These are phyloP conservation scores for Camponotus pennsylvanicus DNA, from an alignment of 1,140 invertebrate species.

Conservation along the genomic window DNA sequence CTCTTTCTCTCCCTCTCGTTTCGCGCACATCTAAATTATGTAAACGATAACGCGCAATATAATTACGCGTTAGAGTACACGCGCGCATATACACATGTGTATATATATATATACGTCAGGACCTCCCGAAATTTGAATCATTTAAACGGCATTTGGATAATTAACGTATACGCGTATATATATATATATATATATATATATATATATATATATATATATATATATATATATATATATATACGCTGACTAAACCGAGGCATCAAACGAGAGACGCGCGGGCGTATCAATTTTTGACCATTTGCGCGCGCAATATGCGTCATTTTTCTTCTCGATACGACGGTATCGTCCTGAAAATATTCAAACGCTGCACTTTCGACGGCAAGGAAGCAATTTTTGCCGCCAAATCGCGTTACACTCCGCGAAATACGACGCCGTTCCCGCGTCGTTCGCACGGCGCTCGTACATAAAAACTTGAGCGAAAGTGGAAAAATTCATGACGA, in stretches of 20 bases:
- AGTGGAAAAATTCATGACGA: slow-evolving; percentile 60
- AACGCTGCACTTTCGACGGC: background rate
- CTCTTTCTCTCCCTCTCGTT: slow-evolving; percentile 8
- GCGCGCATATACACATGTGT: too few species aligned
- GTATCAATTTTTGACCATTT: slow-evolving; percentile 8
- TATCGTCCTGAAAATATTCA: background rate
- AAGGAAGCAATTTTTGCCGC: slow-evolving; percentile 23
- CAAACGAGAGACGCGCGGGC: background rate
- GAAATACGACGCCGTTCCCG: background rate
- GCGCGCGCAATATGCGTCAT: background rate
- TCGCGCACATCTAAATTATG: slow-evolving; percentile 55
- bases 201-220: too few species aligned
- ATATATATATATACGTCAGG: background rate
- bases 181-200: too few species aligned
- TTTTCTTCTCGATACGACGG: background rate
- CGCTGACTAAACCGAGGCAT: slow-evolving; percentile 15
- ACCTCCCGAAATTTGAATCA: slow-evolving; percentile 55
- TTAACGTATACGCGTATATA: slow-evolving; percentile 22
- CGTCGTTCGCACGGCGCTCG: background rate
- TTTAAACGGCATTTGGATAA: slow-evolving; percentile 55
- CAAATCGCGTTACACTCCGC: slow-evolving; percentile 24
- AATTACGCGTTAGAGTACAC: slow-evolving; percentile 51
- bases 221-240: too few species aligned
- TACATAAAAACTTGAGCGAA: slow-evolving; percentile 50
- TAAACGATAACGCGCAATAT: slow-evolving; percentile 59